Conservation (phyloP, 2,113 vertebrate genomes). For the Hystrix brachyura region DNA sequence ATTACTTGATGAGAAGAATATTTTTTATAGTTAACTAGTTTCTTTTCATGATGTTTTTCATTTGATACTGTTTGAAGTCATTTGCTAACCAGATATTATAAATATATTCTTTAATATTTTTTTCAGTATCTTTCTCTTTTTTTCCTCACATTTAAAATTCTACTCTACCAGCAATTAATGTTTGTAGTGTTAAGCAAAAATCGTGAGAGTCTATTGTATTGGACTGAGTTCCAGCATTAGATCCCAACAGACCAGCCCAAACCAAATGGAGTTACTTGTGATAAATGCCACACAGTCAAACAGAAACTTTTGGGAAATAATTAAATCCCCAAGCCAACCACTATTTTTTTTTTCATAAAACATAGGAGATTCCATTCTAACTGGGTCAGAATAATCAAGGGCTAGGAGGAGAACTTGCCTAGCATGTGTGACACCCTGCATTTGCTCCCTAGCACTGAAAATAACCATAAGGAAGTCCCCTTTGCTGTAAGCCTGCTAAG, state of each 20-base stretch:
- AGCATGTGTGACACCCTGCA: rapidly evolving
- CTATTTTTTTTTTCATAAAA: neutral
- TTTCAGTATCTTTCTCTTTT: neutral
- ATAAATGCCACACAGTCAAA: neutral
- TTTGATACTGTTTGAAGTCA: neutral
- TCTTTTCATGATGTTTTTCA: neutral
- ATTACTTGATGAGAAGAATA: neutral
- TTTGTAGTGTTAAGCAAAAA: neutral
- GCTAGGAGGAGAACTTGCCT: no score
- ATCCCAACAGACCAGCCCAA: neutral
- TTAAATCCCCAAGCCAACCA: neutral
- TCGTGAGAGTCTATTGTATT: neutral
- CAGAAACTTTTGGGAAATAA: neutral
- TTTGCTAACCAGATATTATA: neutral
- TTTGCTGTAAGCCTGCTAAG: neutral
- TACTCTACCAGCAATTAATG: neutral
- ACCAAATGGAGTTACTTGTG: neutral
- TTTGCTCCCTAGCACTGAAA: neutral
- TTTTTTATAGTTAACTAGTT: neutral
- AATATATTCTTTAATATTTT: neutral
- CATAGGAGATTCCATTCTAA: neutral
- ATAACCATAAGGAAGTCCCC: neutral
- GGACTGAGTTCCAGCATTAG: neutral
- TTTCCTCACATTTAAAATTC: neutral
- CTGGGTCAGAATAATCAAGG: neutral